Percentiles rank a stretch among this genome's conserved stretches.
These are phyloP conservation scores for Littorina saxatilis DNA, from an alignment of 1,140 invertebrate species.

Conservation along the genomic window DNA sequence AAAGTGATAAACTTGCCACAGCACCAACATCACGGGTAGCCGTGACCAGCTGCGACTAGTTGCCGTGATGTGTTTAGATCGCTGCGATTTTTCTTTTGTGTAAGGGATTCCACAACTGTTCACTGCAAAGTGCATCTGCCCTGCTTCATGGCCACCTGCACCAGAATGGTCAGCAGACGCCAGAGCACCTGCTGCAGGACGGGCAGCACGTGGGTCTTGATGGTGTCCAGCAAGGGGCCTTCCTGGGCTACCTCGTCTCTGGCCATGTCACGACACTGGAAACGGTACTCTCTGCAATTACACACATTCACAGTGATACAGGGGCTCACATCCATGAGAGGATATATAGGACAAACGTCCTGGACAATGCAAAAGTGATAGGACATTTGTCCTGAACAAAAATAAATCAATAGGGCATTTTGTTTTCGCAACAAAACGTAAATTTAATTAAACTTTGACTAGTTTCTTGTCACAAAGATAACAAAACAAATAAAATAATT, in stretches of 20 bases:
- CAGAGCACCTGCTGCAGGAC: background rate
- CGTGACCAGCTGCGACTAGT: too few species aligned
- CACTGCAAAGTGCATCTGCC: background rate
- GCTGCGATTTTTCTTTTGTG: background rate
- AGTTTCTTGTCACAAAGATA: too few species aligned
- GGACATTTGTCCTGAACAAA: too few species aligned
- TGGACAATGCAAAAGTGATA: too few species aligned
- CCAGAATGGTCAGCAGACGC: background rate
- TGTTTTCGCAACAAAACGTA: too few species aligned
- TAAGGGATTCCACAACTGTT: background rate
- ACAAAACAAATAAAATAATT: too few species aligned
- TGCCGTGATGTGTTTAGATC: too few species aligned
- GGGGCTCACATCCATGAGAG: background rate
- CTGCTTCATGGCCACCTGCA: background rate
- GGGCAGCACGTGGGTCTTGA: background rate
- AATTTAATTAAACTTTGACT: too few species aligned
- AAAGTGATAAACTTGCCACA: too few species aligned
- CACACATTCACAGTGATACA: background rate
- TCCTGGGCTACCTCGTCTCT: background rate
- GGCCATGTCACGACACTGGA: background rate
- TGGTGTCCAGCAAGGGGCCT: background rate
- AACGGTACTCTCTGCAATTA: background rate
- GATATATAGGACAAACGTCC: too few species aligned
- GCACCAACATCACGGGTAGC: too few species aligned
- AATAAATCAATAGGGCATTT: too few species aligned